These are phyloP conservation scores for Rhinogobio ventralis DNA, from an alignment of 2,797 vertebrate genomes.

Conservation along the genomic window DNA sequence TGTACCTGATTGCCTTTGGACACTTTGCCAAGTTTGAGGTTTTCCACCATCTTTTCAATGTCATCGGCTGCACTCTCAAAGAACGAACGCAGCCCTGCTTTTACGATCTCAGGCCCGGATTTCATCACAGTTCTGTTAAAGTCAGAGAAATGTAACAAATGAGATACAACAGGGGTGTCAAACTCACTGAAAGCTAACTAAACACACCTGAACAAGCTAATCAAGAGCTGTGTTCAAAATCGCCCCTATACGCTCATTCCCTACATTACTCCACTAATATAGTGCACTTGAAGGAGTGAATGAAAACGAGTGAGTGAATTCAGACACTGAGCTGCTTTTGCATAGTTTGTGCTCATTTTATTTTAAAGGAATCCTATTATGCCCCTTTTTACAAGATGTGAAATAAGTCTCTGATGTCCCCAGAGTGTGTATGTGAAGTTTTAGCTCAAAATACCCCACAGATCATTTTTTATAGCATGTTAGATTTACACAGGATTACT, in stretches of 20 bases:
- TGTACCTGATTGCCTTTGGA: conserved; percentile 87
- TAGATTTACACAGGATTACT: not conserved
- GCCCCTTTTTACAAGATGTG: too few relatives aligned
- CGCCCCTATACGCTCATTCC: too few relatives aligned
- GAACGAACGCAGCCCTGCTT: conserved; percentile 91
- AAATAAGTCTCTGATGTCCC: too few relatives aligned
- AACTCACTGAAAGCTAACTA: not conserved
- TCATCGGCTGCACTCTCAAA: conserved; percentile 95
- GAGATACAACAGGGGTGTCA: not conserved
- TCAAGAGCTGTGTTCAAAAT: not conserved
- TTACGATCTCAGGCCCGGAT: conserved; percentile 94
- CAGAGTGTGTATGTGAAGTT: too few relatives aligned
- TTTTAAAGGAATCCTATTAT: too few relatives aligned
- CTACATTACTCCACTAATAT: not conserved
- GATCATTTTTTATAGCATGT: too few relatives aligned
- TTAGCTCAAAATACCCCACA: too few relatives aligned
- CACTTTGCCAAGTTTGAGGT: conserved; percentile 92
- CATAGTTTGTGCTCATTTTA: not conserved
- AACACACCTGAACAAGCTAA: not conserved
- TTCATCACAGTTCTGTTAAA: conserved; percentile 92
- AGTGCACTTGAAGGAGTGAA: not conserved
- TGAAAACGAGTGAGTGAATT: too few relatives aligned
- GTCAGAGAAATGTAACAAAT: conserved; percentile 2
- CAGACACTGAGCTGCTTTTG: not conserved
- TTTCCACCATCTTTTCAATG: conserved; percentile 96